Conservation (phyloP, 2,797 vertebrate species). For the Rhabdophis nuchalis region DNA sequence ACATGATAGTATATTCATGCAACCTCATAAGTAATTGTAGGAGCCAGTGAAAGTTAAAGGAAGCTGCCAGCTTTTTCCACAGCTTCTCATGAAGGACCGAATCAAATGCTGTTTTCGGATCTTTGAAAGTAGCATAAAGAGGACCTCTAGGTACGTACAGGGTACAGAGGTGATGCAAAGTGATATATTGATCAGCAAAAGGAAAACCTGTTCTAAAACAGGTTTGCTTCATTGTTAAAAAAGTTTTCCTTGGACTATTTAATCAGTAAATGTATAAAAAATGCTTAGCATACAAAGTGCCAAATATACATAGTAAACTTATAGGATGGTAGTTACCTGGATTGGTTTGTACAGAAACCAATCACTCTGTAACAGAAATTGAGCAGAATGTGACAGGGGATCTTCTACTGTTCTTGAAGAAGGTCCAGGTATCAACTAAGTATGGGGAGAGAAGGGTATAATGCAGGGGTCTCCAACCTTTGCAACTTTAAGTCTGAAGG, state of each 20-base stretch:
- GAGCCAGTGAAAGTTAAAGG: background rate
- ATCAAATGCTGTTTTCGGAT: background rate
- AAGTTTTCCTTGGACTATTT: background rate
- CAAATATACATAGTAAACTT: background rate
- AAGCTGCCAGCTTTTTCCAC: background rate
- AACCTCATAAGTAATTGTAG: background rate
- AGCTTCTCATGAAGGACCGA: background rate
- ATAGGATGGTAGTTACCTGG: background rate
- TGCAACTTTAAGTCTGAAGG: too few species aligned
- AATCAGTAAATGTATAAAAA: background rate
- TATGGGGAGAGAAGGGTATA: background rate
- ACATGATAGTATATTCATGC: background rate
- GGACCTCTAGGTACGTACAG: background rate
- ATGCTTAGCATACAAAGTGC: background rate
- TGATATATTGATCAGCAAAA: background rate
- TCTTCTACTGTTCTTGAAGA: background rate
- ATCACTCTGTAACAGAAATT: background rate
- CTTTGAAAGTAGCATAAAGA: background rate
- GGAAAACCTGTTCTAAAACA: background rate
- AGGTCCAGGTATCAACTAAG: background rate
- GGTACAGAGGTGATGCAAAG: background rate
- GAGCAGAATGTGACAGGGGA: background rate
- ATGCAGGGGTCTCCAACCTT: too few species aligned
- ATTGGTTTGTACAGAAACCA: background rate
- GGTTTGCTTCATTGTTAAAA: background rate